Percentiles rank a stretch among this genome's conserved stretches.
These are phyloP conservation scores for Trachymyrmex septentrionalis DNA, from an alignment of 1,140 invertebrate species.

Conservation along the genomic window DNA sequence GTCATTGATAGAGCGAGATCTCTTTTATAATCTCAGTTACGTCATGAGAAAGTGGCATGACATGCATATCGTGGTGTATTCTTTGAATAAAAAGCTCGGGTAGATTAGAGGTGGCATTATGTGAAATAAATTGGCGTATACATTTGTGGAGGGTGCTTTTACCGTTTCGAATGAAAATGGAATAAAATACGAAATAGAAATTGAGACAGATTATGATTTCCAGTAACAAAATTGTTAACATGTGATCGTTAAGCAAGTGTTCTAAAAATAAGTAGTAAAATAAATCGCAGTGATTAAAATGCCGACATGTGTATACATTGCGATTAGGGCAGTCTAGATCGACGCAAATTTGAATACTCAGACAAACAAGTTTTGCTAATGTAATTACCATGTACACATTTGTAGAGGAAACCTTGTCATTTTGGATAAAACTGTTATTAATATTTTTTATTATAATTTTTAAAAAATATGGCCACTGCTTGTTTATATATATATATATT, in stretches of 20 bases:
- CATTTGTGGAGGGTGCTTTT: not conserved
- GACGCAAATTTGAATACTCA: not conserved
- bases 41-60: conserved; percentile 35
- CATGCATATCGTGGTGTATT: conserved; percentile 10
- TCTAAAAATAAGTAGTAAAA: not conserved
- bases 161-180: not conserved
- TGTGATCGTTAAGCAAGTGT: not conserved
- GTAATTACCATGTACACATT: too few species aligned
- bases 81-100: not conserved
- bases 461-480: too few species aligned
- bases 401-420: too few species aligned
- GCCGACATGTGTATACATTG: not conserved
- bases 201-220: not conserved
- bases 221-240: too few species aligned
- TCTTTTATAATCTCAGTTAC: conserved; percentile 30
- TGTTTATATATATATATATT: too few species aligned
- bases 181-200: not conserved
- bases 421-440: too few species aligned
- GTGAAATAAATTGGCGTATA: not conserved
- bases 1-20: conserved; percentile 8
- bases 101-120: conserved; percentile 16
- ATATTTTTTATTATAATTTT: too few species aligned
- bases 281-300: not conserved
- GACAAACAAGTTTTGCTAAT: too few species aligned
- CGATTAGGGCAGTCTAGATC: not conserved